phyloP scores from a whole-genome alignment of 1,140 invertebrate species.

The Conopomorpha cramerella region DNA sequence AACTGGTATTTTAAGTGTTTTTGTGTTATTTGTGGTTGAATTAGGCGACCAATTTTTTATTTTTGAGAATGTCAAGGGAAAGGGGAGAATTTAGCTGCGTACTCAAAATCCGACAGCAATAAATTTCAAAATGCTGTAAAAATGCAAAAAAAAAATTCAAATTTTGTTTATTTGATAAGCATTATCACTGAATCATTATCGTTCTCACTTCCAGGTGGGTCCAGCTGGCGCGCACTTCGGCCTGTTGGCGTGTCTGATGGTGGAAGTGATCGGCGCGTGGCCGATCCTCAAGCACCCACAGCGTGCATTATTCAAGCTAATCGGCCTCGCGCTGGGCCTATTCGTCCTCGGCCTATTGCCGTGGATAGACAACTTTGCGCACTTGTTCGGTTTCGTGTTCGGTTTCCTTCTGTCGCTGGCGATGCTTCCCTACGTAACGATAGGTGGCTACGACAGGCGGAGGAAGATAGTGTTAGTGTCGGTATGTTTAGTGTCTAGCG shows the following conservation, averaged over 20 bases:
- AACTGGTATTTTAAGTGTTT: no score
- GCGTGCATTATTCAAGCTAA: conserved; percentile 76
- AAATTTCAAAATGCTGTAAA: no score
- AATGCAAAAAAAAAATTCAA: no score
- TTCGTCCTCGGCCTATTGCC: conserved; percentile 89
- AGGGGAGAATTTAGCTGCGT: no score
- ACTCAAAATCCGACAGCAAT: no score
- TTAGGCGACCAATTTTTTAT: no score
- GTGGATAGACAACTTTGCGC: conserved; percentile 97
- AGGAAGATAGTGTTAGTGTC: conserved; percentile 81
- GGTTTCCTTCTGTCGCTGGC: conserved; percentile 91
- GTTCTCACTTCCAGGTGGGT: conserved; percentile 88
- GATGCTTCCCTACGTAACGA: conserved; percentile 86
- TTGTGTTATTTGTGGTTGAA: conserved; percentile 21
- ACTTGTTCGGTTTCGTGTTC: conserved; percentile 89
- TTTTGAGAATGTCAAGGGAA: no score
- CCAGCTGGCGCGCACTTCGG: conserved; percentile 94
- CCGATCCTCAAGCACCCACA: conserved; percentile 80
- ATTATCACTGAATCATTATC: no score
- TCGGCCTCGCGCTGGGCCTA: conserved; percentile 74
- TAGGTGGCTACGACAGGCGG: conserved; percentile 80
- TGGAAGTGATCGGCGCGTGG: conserved; percentile 89
- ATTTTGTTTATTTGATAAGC: no score
- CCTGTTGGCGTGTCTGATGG: conserved; percentile 86
- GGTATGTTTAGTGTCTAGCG: conserved; percentile 75